A percentile compares a stretch with the other conserved stretches of the same genome.
Evolutionary conservation across 1,140 invertebrate species (phyloP).

Genomic region (Semibalanus balanoides): DNA sequence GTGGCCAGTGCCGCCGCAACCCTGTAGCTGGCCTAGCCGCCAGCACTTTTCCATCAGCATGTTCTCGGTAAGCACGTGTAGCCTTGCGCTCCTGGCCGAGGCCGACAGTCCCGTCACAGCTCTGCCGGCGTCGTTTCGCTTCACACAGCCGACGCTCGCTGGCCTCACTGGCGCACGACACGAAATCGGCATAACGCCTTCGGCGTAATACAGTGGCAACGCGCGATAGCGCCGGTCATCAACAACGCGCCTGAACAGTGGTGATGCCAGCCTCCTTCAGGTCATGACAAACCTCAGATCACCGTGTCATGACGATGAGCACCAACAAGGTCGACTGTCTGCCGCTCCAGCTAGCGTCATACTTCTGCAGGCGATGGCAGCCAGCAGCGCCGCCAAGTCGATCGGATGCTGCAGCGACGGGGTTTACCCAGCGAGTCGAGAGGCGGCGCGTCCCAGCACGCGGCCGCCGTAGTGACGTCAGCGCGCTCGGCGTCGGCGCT

Average conservation of each 20-base stretch:
- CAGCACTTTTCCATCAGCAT: too few relatives aligned
- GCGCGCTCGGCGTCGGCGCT: background rate
- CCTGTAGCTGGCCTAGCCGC: too few relatives aligned
- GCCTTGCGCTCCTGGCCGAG: constrained; percentile 17
- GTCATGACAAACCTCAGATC: too few relatives aligned
- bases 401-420: constrained; percentile 17
- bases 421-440: background rate
- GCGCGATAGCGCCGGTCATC: constrained; percentile 35
- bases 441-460: background rate
- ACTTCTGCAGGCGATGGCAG: constrained; percentile 31
- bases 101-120: constrained; percentile 9
- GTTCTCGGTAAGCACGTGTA: constrained; percentile 17
- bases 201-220: constrained; percentile 33
- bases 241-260: constrained; percentile 35
- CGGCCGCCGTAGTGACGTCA: background rate
- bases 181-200: constrained; percentile 33
- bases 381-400: constrained; percentile 28
- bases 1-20: too few relatives aligned
- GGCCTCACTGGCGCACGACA: too few relatives aligned
- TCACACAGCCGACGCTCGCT: background rate
- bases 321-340: constrained; percentile 36
- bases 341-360: constrained; percentile 32
- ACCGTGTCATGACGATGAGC: constrained; percentile 35
- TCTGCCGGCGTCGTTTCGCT: background rate
- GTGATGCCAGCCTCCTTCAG: constrained; percentile 38